phyloP scores from a whole-genome alignment of 2,888 invertebrate genomes.

The Dascillus cervinus region DNA sequence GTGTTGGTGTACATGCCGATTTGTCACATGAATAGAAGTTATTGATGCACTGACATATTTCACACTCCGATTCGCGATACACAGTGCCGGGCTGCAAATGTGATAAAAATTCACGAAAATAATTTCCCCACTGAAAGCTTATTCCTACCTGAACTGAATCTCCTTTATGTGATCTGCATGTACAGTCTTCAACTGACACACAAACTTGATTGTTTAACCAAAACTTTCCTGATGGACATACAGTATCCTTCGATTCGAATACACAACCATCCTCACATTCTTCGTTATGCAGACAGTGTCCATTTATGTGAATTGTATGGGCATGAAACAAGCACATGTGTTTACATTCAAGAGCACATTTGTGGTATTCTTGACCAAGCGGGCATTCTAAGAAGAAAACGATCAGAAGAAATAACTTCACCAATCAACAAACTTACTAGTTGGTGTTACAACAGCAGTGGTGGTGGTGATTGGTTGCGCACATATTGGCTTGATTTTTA shows the following conservation, averaged over 20 bases:
- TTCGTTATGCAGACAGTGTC: conserved; percentile 42
- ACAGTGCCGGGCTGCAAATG: conserved; percentile 59
- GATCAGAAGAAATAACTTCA: too few relatives aligned
- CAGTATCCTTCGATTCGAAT: conserved; percentile 23
- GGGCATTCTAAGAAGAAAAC: too few relatives aligned
- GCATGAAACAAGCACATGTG: conserved; percentile 62
- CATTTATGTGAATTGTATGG: conserved; percentile 37
- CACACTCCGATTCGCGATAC: conserved; percentile 52
- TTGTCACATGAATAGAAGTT: conserved; percentile 66
- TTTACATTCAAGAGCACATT: conserved; percentile 67
- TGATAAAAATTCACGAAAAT: not conserved
- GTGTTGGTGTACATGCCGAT: conserved; percentile 38
- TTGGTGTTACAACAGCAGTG: too few relatives aligned
- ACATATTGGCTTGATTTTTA: conserved; percentile 54
- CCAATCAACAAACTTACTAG: too few relatives aligned
- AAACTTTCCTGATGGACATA: conserved; percentile 52
- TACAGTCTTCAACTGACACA: conserved; percentile 64
- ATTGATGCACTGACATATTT: conserved; percentile 72
- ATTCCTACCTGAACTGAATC: conserved; percentile 58
- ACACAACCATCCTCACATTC: conserved; percentile 38
- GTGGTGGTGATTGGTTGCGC: too few relatives aligned
- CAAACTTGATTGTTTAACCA: conserved; percentile 71
- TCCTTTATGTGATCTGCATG: conserved; percentile 61
- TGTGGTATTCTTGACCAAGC: conserved; percentile 50
- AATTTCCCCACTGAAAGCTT: not conserved